These are phyloP conservation scores for Onychostoma macrolepis DNA, from an alignment of 2,113 vertebrate genomes.

Conservation along the genomic window DNA sequence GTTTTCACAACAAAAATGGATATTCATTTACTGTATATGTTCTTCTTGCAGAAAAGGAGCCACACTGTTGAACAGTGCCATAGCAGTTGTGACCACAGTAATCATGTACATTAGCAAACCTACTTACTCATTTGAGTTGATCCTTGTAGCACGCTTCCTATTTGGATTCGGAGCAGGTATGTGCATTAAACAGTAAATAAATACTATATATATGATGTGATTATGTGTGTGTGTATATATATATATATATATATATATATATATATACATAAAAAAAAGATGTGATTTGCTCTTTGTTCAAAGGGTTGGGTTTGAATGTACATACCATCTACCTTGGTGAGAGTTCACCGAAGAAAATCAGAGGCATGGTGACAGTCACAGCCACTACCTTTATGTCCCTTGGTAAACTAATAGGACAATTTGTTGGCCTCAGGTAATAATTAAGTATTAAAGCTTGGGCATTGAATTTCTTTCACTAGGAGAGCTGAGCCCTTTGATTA, in stretches of 20 bases:
- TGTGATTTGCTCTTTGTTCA: not conserved
- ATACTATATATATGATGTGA: not conserved
- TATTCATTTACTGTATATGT: not conserved
- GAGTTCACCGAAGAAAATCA: slow-evolving; percentile 69
- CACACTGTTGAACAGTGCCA: slow-evolving; percentile 63
- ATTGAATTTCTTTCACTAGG: no score
- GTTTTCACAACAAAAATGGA: not conserved
- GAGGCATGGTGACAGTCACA: slow-evolving; percentile 71
- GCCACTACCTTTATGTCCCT: slow-evolving; percentile 60
- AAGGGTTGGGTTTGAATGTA: slow-evolving; percentile 64
- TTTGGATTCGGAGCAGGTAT: slow-evolving; percentile 72
- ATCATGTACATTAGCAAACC: slow-evolving; percentile 70
- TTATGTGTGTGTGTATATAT: no score
- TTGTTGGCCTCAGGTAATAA: slow-evolving; percentile 72
- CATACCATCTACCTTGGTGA: slow-evolving; percentile 75
- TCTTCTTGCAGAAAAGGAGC: slow-evolving; percentile 67
- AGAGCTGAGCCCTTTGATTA: no score
- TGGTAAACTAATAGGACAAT: slow-evolving; percentile 74
- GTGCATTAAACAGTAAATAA: not conserved
- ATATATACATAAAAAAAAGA: no score
- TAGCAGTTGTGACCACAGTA: slow-evolving; percentile 57
- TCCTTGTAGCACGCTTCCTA: slow-evolving; percentile 71
- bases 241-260: not conserved
- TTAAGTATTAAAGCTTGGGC: not conserved
- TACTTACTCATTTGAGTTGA: slow-evolving; percentile 74